Conservation (phyloP, 53 echinoderm and acorn worm species). For the Hippasteria phrygiana region DNA sequence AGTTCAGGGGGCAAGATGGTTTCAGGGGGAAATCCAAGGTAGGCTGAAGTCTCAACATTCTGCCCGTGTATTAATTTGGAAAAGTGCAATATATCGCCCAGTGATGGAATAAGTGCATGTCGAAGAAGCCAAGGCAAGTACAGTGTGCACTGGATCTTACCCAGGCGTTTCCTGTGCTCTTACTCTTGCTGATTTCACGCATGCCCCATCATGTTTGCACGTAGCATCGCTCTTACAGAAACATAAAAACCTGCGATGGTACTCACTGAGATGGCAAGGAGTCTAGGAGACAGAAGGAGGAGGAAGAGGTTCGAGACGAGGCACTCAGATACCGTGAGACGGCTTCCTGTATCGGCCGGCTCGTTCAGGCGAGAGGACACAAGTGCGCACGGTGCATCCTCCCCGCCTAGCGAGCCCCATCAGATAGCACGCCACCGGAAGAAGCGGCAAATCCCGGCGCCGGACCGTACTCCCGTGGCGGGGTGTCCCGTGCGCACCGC, state of each 20-base stretch:
- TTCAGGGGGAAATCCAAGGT: background rate
- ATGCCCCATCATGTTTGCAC: background rate
- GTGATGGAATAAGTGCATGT: slow-evolving; percentile 24
- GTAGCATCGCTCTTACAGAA: background rate
- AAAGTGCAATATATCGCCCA: slow-evolving; percentile 27
- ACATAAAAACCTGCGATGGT: background rate
- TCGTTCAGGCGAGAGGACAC: slow-evolving; percentile 37
- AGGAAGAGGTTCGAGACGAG: slow-evolving; percentile 4
- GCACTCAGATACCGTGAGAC: slow-evolving; percentile 35
- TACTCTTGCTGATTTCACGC: background rate
- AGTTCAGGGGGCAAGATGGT: background rate
- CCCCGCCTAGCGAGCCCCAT: background rate
- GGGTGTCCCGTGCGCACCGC: background rate
- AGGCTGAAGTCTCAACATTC: background rate
- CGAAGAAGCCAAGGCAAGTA: background rate
- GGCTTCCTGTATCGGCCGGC: slow-evolving; percentile 33
- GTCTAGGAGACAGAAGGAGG: background rate
- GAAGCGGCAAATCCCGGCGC: slow-evolving; percentile 25
- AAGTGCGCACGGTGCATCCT: background rate
- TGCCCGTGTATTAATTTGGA: background rate
- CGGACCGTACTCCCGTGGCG: slow-evolving; percentile 18
- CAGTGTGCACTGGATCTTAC: slow-evolving; percentile 30
- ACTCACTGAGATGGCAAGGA: slow-evolving; percentile 15
- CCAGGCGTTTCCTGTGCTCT: slow-evolving; percentile 27
- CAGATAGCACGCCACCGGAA: slow-evolving; percentile 30